Percentiles rank a stretch among this genome's conserved stretches.
phyloP scores from a whole-genome alignment of 2,113 vertebrate genomes.

The Vanacampus margaritifer region DNA sequence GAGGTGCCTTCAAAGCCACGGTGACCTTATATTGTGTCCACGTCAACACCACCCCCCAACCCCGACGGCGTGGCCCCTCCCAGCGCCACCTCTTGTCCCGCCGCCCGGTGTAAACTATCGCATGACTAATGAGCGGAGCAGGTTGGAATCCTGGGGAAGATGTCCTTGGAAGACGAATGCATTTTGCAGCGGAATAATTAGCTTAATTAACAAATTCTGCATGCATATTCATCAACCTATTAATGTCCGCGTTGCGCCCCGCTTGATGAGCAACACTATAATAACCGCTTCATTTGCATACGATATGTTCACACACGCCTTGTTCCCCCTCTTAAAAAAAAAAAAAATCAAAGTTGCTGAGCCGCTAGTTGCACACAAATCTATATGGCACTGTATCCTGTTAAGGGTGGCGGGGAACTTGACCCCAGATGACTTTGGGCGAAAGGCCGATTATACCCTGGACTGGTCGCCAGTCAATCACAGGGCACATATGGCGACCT shows the following conservation, averaged over 20 bases:
- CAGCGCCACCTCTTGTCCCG: constrained; percentile 44
- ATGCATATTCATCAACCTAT: constrained; percentile 93
- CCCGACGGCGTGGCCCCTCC: constrained; percentile 17
- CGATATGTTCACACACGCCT: constrained; percentile 80
- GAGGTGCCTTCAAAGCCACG: constrained; percentile 37
- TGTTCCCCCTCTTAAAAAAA: constrained; percentile 63
- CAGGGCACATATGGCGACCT: too few relatives aligned
- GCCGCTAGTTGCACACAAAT: neutral
- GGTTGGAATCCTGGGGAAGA: constrained; percentile 98
- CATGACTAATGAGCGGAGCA: constrained; percentile 97
- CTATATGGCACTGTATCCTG: too few relatives aligned
- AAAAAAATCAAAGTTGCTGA: constrained; percentile 9
- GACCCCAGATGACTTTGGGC: too few relatives aligned
- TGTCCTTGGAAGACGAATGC: constrained; percentile 99
- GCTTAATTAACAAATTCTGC: constrained; percentile 93
- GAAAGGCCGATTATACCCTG: neutral
- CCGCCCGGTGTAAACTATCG: constrained; percentile 82
- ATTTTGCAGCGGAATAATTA: constrained; percentile 99
- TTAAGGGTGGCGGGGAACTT: too few relatives aligned
- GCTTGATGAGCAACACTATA: constrained; percentile 98
- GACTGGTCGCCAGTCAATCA: too few relatives aligned
- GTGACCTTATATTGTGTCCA: constrained; percentile 42
- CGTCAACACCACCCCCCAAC: constrained; percentile 44
- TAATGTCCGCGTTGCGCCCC: constrained; percentile 93
- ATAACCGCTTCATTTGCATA: constrained; percentile 99